Evolutionary conservation across 2,113 vertebrate genomes (phyloP).

Genomic region (Vireo altiloquus): DNA sequence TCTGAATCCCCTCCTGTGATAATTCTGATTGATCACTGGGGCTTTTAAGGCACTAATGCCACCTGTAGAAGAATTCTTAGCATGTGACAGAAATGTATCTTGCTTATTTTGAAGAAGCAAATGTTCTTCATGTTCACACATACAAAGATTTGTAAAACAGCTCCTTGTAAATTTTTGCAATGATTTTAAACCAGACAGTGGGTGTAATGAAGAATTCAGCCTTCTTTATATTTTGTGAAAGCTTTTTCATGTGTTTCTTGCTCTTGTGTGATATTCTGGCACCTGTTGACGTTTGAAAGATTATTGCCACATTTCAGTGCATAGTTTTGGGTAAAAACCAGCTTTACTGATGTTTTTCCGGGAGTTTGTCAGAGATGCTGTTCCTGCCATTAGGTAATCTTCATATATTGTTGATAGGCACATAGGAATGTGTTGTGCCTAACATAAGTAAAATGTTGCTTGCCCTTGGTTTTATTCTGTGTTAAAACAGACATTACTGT

Average conservation of each 20-base stretch:
- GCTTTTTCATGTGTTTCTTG: background rate
- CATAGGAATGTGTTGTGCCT: background rate
- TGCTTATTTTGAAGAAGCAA: background rate
- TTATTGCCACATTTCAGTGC: background rate
- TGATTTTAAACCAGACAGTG: rapidly evolving
- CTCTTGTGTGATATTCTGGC: background rate
- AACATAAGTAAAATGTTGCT: background rate
- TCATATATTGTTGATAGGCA: background rate
- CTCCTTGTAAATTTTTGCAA: background rate
- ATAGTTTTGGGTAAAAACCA: background rate
- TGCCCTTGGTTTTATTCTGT: background rate
- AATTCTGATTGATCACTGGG: background rate
- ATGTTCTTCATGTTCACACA: background rate
- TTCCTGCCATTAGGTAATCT: background rate
- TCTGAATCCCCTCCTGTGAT: background rate
- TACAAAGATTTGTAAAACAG: background rate
- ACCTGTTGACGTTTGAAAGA: background rate
- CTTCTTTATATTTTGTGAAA: background rate
- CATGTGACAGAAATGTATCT: background rate
- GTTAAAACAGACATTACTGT: background rate
- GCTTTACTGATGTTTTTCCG: background rate
- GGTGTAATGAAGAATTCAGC: background rate
- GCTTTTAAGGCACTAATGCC: background rate
- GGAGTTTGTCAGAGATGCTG: background rate
- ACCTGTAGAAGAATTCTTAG: background rate